Percentiles rank a stretch among this genome's conserved stretches.
Conservation (phyloP, 1,140 invertebrate species). For the Drosophila bocqueti region DNA sequence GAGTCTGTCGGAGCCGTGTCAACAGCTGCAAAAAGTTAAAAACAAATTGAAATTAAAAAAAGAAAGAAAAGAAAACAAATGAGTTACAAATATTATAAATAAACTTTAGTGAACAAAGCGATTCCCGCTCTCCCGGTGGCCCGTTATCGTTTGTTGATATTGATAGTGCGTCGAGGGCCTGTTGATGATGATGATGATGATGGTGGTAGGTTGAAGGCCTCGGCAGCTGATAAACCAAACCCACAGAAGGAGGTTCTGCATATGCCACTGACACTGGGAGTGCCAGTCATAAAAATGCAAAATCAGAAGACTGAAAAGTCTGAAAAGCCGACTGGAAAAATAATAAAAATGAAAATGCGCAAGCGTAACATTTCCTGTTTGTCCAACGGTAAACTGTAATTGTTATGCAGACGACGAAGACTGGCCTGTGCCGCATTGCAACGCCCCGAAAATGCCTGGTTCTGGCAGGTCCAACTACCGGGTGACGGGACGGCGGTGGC, state of each 20-base stretch:
- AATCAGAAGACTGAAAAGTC: conserved; percentile 7
- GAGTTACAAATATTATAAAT: conserved; percentile 52
- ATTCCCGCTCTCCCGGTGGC: conserved; percentile 2
- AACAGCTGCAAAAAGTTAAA: conserved; percentile 45
- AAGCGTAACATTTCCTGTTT: conserved; percentile 73
- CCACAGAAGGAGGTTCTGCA: conserved; percentile 26
- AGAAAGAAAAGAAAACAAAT: conserved; percentile 12
- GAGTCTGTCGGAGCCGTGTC: conserved; percentile 40
- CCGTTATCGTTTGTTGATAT: conserved; percentile 70
- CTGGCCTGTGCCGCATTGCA: conserved; percentile 32
- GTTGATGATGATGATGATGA: conserved; percentile 17
- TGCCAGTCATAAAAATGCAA: conserved; percentile 15
- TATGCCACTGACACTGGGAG: conserved; percentile 5
- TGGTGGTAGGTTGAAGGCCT: conserved; percentile 22
- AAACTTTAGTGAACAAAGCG: conserved; percentile 23
- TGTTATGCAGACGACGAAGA: conserved; percentile 67
- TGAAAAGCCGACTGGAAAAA: conserved; percentile 22
- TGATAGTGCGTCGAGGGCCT: conserved; percentile 45
- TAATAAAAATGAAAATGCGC: conserved; percentile 51
- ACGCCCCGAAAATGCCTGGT: conserved; percentile 26
- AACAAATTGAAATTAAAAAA: conserved; percentile 1
- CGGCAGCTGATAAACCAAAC: conserved; percentile 52
- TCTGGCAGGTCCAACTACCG: neutral
- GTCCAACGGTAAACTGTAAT: conserved; percentile 71
- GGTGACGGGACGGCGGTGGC: conserved; percentile 1